Percentiles rank a stretch among this genome's conserved stretches.
Evolutionary conservation across 2,888 invertebrate species (phyloP).

Genomic region (Macrosoma leucophasiata): DNA sequence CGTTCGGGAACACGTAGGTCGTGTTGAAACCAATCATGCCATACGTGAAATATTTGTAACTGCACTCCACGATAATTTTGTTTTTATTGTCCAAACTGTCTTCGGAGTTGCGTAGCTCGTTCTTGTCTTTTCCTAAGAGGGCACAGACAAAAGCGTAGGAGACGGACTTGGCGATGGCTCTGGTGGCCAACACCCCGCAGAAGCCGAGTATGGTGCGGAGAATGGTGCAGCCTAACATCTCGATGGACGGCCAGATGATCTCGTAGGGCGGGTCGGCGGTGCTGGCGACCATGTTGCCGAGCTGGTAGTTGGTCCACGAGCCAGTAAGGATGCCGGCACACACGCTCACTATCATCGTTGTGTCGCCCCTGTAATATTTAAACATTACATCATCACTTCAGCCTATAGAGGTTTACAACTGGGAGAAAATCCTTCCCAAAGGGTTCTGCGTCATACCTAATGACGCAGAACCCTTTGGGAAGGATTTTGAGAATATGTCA

Average conservation of each 20-base stretch:
- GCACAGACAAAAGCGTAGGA: constrained; percentile 83
- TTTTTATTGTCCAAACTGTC: constrained; percentile 80
- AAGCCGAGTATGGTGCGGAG: constrained; percentile 86
- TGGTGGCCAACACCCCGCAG: constrained; percentile 81
- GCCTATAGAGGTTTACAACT: too few relatives aligned
- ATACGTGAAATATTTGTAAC: constrained; percentile 89
- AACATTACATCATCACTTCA: too few relatives aligned
- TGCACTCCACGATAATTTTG: constrained; percentile 86
- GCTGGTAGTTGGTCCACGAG: constrained; percentile 89
- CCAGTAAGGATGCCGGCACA: constrained; percentile 86
- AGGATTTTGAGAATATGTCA: too few relatives aligned
- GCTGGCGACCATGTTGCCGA: constrained; percentile 80
- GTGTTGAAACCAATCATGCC: constrained; percentile 87
- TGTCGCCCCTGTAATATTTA: constrained; percentile 89
- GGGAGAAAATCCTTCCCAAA: too few relatives aligned
- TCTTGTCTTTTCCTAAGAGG: constrained; percentile 79
- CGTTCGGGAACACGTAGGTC: constrained; percentile 83
- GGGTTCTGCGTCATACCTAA: too few relatives aligned
- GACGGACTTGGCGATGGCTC: constrained; percentile 80
- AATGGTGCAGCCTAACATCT: constrained; percentile 80
- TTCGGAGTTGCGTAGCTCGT: constrained; percentile 78
- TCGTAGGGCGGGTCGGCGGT: constrained; percentile 81
- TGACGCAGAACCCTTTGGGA: too few relatives aligned
- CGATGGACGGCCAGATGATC: constrained; percentile 86
- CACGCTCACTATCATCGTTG: constrained; percentile 89